Base-by-base conservation (phyloP, 2,888 invertebrate species). In the Sinodicranocentrus sp. region DNA sequence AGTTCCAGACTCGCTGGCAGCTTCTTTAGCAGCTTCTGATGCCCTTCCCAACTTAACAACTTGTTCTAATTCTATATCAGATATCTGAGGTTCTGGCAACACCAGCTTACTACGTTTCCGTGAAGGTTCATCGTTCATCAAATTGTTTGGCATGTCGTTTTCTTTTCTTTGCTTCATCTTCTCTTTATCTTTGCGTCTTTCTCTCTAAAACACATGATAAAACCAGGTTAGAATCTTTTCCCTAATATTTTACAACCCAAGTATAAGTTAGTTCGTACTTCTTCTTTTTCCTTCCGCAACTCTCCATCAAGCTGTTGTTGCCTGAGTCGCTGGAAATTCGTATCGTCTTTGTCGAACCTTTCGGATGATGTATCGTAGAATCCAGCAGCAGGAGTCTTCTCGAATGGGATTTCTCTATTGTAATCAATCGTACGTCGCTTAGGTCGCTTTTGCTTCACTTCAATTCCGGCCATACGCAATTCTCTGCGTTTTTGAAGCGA, bases 401-500 rank as follows among this genome's bases (percentile, higher is more conserved):
- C 98, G 91, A 99, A 99, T 0, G 99, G 98, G 89, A 99, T 95
- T 91, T 99, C 99, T 0, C 95, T 94, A 90, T 98, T 98, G 91
- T 99, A 99, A 91, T 99, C 97, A 2, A 99, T 96, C 0, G 97
- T 97, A 13, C 97, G 94, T 90, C 97, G 93, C 85, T 90, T 90
- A 76, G 90, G 90, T 73, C 90, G 89, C 23, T 89, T 89, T 8
- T 90, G 89, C n/a, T 89, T 89, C 19, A 91, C 86, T 61, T 90
- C 94, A 85, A 99, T 98, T 3, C 99, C 99, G 21, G 99, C 99
- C 85, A 99, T 99, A 88, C 98, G 94, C 57, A 99, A 92, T 91
- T 99, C 99, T 52, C 99, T 92, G n/a, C 98, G 93, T 91, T 99
- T 99, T 89, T 90, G 99, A 73, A 99, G 91, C 0, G 99, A 97